These are phyloP conservation scores for Ernsta delagoae DNA, from an alignment of 2,888 invertebrate species.

Conservation along the genomic window DNA sequence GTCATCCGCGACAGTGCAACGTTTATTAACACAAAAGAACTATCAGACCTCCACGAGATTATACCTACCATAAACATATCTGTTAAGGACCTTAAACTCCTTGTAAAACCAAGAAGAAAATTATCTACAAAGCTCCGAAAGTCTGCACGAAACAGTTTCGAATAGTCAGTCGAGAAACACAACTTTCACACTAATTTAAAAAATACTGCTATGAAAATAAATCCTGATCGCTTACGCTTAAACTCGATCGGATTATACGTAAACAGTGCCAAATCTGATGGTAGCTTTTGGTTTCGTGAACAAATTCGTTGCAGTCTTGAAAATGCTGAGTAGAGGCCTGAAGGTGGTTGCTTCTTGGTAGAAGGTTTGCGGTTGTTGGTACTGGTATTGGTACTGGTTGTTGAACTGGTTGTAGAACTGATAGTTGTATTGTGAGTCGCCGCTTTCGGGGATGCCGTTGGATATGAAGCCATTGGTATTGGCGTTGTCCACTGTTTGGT, in stretches of 20 bases:
- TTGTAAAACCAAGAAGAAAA: constrained; percentile 84
- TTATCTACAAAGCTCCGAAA: constrained; percentile 76
- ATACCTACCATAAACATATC: constrained; percentile 44
- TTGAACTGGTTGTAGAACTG: constrained; percentile 73
- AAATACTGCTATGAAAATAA: constrained; percentile 44
- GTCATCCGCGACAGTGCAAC: constrained; percentile 73
- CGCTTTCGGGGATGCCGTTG: constrained; percentile 83
- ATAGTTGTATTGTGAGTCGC: constrained; percentile 72
- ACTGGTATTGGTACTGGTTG: constrained; percentile 64
- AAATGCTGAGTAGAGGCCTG: constrained; percentile 76
- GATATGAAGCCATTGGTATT: constrained; percentile 77
- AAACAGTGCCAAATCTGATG: constrained; percentile 74
- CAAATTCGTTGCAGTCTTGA: constrained; percentile 75
- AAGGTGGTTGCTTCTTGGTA: constrained; percentile 70
- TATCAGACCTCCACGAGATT: constrained; percentile 63
- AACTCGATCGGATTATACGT: constrained; percentile 55
- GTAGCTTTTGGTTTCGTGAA: constrained; percentile 73
- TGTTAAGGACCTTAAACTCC: constrained; percentile 65
- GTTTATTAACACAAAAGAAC: constrained; percentile 57
- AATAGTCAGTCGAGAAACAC: constrained; percentile 82
- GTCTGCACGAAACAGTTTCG: constrained; percentile 63
- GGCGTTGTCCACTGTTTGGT: constrained; percentile 67
- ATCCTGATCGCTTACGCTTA: constrained; percentile 33
- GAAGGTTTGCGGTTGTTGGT: constrained; percentile 65
- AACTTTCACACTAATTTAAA: constrained; percentile 67